Evolutionary conservation across 2,113 vertebrate species (phyloP).

Genomic region (Brachyhypopomus gauderio): DNA sequence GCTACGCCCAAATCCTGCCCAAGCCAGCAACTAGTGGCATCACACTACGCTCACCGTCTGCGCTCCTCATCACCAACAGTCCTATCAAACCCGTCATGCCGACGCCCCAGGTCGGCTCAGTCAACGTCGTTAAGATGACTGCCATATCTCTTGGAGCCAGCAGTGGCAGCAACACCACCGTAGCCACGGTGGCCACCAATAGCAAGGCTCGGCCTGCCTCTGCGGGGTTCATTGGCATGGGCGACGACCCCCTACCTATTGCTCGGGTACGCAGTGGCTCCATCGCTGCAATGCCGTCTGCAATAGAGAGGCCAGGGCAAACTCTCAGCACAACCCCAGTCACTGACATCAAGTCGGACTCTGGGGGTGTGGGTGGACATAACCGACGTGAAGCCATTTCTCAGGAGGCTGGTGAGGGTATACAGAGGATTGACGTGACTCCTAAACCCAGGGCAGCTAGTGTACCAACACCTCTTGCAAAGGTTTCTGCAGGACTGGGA

Average conservation of each 20-base stretch:
- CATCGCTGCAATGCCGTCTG: constrained; percentile 81
- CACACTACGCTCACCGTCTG: constrained; percentile 89
- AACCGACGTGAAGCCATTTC: constrained; percentile 54
- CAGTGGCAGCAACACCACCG: constrained; percentile 66
- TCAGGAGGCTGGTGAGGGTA: constrained; percentile 58
- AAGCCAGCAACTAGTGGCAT: constrained; percentile 89
- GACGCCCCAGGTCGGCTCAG: constrained; percentile 86
- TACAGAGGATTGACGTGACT: constrained; percentile 69
- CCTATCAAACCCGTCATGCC: constrained; percentile 94
- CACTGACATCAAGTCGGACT: constrained; percentile 86
- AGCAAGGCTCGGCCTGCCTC: constrained; percentile 81
- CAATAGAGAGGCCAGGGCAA: constrained; percentile 71
- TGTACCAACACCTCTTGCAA: constrained; percentile 78
- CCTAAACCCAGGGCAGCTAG: constrained; percentile 77
- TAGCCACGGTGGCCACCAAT: constrained; percentile 68
- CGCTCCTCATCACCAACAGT: constrained; percentile 91
- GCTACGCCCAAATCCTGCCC: constrained; percentile 94
- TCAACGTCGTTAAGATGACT: constrained; percentile 95
- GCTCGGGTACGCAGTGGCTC: constrained; percentile 82
- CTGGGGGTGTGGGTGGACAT: constrained; percentile 80
- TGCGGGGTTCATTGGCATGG: constrained; percentile 67
- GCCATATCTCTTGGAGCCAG: constrained; percentile 88
- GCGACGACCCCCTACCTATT: constrained; percentile 75
- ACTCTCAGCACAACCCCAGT: constrained; percentile 59
- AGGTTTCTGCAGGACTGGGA: constrained; percentile 72